These are phyloP conservation scores for Pyrgilauda ruficollis DNA, from an alignment of 2,113 vertebrate genomes.

Conservation along the genomic window DNA sequence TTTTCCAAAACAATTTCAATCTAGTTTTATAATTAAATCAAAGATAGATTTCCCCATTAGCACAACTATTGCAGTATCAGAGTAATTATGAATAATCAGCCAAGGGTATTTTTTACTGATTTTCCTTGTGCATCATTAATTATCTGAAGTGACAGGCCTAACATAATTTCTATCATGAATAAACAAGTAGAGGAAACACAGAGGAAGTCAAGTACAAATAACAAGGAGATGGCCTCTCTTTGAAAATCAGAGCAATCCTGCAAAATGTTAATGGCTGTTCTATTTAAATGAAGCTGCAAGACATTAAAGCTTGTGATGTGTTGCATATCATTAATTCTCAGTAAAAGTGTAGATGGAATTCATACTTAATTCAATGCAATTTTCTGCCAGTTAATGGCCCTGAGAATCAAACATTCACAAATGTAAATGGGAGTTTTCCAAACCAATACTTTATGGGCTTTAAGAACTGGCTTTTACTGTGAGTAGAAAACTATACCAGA, in stretches of 20 bases:
- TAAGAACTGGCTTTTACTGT: not conserved
- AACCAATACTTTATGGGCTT: not conserved
- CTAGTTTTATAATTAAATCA: constrained; percentile 31
- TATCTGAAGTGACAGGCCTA: not conserved
- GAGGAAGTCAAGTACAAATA: constrained; percentile 10
- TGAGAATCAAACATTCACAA: constrained; percentile 3
- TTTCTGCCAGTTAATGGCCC: constrained; percentile 17
- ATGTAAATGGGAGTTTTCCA: not conserved
- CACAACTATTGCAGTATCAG: not conserved
- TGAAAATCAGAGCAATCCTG: not conserved
- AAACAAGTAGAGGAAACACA: not conserved
- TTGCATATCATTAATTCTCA: not conserved
- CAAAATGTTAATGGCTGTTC: not conserved
- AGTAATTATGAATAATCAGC: constrained; percentile 29
- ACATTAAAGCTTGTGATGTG: not conserved
- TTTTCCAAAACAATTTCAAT: not conserved
- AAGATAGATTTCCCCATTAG: constrained; percentile 37
- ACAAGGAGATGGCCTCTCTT: not conserved
- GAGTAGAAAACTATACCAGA: not conserved
- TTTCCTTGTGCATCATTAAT: constrained; percentile 24
- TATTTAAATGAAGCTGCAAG: constrained; percentile 10
- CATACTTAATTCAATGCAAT: not conserved
- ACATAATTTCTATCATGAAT: not conserved
- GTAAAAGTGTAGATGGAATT: not conserved
- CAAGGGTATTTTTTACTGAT: not conserved